Base-by-base conservation (phyloP, 2,797 vertebrate species). In the Rhinogobio ventralis region DNA sequence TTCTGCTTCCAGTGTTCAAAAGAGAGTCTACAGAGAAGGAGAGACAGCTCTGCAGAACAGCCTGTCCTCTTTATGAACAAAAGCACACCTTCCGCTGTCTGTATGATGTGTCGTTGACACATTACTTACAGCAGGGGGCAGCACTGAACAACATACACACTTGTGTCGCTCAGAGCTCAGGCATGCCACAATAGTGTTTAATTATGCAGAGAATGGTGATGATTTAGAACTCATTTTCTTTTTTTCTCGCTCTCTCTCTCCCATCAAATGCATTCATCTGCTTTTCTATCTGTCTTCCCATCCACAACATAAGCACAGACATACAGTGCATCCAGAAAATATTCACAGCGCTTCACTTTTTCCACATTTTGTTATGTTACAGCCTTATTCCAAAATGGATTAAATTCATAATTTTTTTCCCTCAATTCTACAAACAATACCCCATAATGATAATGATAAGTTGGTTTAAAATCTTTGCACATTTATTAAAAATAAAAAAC, bases 111-210 rank as follows among this genome's bases (percentile, higher is more conserved):
- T 60, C 83, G 69, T 15, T 83, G 60, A n/a, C 79, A 17, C 83
- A 82, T 53, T 55, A 28, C 64, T 57, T 68, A 72, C 86, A 83
- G 68, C 51, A 72, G 86, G 83, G 53, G 86, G 86, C 86, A 83
- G 83, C 79, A 87, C 86, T 85, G 83, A 87, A 87, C 86, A 86
- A 82, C 84, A 66, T 36, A 81, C 83, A 82, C 46, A 13, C 23
- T 72, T 67, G 33, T 45, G 25, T 28, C 15, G 2, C 6, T 64
- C 46, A 67, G 45, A 30, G 64, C 62, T 77, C 17, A 28, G n/a
- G 17, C 57, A 76, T 66, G 30, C 45, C 23, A 36, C 66, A 11
- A 51, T 55, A 51, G 30, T 49, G 66, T 62, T 68, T 60, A 84
- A 84, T 84, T 62, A 84, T 84, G 51, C 74, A 79, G 49, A 42